Base-by-base conservation (phyloP, 2,797 vertebrate species). In the Enteromius afrohamiltoni region DNA sequence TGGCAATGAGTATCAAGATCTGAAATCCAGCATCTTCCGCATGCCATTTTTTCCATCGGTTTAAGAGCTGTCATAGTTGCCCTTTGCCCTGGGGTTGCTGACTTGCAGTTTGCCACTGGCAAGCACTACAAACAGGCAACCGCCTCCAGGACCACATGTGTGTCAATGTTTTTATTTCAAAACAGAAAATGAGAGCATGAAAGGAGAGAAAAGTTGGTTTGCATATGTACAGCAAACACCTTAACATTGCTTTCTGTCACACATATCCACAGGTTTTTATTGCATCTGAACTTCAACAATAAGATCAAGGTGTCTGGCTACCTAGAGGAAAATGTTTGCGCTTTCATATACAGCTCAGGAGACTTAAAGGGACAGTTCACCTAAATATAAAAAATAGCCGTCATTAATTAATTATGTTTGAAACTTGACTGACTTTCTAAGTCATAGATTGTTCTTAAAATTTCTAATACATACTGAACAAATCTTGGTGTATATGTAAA, bases 31-130 rank as follows among this genome's bases (percentile, higher is more conserved):
- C 53, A 58, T 81, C 75, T 83, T 80, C 77, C 23, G 55, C 16
- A 69, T 77, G 64, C 60, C 19, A 49, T 47, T 58, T 65, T 82
- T 86, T 75, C 83, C 40, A 71, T 68, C 53, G 60, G 74, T 86
- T 64, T 83, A 85, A 77, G 75, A 74, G 85, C 78, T 37, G 67
- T 70, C 23, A 51, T 62, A 53, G 34, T 47, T 80, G 82, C 74
- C 77, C 88, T 89, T 86, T 86, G 86, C 49, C 75, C 88, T 51
- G 55, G 31, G 31, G 78, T 84, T 86, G 76, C 87, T 89, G 88
- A 89, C 86, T 88, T 87, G 84, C 86, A 88, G 71, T 87, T 88
- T 88, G 70, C 81, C 82, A 78, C 83, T 89, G 88, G 86, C 86
- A 82, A 42, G 37, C 77, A 86, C 83, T 85, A 85, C 74, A 89